Percentiles rank a stretch among this genome's conserved stretches.
phyloP scores from a whole-genome alignment of 1,140 invertebrate genomes.

The Temnothorax longispinosus region DNA sequence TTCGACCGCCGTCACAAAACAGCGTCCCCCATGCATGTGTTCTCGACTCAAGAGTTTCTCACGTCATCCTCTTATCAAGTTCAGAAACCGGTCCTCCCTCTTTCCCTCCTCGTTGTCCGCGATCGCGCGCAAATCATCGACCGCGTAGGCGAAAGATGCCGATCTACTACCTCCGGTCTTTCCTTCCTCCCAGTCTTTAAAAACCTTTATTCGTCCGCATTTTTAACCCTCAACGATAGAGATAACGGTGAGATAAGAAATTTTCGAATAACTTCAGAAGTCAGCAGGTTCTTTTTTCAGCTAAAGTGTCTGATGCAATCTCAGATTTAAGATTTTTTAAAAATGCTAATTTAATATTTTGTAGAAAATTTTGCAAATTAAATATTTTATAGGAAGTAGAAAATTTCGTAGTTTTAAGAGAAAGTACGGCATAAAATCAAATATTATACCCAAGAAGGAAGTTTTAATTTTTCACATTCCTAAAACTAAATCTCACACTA shows the following conservation, averaged over 20 bases:
- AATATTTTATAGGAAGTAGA: neutral
- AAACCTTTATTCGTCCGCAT: neutral
- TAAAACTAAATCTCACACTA: neutral
- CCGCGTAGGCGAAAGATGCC: conserved; percentile 46
- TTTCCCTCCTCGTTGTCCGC: conserved; percentile 19
- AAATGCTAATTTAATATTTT: neutral
- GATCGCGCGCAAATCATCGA: conserved; percentile 45
- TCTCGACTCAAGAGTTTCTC: conserved; percentile 77
- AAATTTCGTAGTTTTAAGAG: neutral
- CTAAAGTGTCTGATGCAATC: neutral
- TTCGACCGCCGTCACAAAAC: conserved; percentile 54
- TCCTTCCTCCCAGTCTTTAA: neutral
- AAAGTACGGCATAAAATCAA: neutral
- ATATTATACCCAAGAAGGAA: too few species aligned
- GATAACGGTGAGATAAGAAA: neutral
- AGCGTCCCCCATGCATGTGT: conserved; percentile 59
- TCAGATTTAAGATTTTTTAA: neutral
- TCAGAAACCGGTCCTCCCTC: conserved; percentile 67
- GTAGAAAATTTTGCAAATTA: neutral
- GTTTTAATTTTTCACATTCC: neutral
- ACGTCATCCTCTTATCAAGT: conserved; percentile 79
- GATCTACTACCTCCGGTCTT: conserved; percentile 17
- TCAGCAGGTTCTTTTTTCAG: neutral
- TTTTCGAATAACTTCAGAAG: neutral
- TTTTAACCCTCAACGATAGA: neutral